A percentile compares a stretch with the other conserved stretches of the same genome.
phyloP scores from a whole-genome alignment of 2,888 invertebrate species.

The Stegophylla sp. region DNA sequence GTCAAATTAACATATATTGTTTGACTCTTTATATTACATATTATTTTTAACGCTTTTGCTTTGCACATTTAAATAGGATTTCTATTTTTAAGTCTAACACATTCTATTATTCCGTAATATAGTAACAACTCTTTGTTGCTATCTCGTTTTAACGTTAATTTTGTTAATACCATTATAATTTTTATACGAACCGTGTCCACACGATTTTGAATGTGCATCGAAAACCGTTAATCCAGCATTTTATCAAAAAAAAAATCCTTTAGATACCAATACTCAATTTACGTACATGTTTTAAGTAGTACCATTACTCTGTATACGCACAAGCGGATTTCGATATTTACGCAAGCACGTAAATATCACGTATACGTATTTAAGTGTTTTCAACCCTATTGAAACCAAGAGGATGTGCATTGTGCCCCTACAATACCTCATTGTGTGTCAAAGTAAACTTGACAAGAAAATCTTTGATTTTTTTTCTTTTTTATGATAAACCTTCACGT shows the following conservation, averaged over 20 bases:
- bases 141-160: neutral
- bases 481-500: neutral
- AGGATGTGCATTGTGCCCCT: conserved; percentile 23
- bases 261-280: conserved; percentile 33
- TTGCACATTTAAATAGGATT: conserved; percentile 33
- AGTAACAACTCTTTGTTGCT: neutral
- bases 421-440: conserved; percentile 24
- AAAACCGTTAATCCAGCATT: conserved; percentile 45
- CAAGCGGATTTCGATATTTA: conserved; percentile 43
- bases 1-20: neutral
- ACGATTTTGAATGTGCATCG: conserved; percentile 50
- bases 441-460: conserved; percentile 22
- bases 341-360: conserved; percentile 36
- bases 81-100: neutral
- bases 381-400: conserved; percentile 45
- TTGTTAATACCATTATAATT: neutral
- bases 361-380: conserved; percentile 50
- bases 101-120: conserved; percentile 2
- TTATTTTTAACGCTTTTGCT: conserved; percentile 47
- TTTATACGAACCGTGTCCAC: neutral
- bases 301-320: neutral
- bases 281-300: conserved; percentile 28
- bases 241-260: conserved; percentile 19
- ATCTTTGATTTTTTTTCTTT: neutral
- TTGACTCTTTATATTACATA: neutral